phyloP scores from a whole-genome alignment of 2,888 invertebrate genomes.

The Tenthredo notha region DNA sequence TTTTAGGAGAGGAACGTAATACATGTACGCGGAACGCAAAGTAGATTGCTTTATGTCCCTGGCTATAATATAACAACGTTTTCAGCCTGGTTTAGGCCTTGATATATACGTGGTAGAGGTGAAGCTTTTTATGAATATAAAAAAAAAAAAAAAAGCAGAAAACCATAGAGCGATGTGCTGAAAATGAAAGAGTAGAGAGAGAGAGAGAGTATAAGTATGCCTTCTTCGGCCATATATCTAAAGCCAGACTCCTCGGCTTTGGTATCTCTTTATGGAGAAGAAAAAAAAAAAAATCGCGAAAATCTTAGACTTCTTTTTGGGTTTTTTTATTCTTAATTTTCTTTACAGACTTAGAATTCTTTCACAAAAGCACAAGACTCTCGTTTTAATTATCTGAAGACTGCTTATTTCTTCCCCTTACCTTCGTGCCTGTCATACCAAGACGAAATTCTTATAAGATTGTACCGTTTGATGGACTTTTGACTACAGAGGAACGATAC shows the following conservation, averaged over 20 bases:
- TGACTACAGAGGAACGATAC: background rate
- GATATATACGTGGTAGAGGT: slow-evolving; percentile 1
- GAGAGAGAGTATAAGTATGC: background rate
- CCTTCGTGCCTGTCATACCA: background rate
- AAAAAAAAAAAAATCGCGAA: background rate
- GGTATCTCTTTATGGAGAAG: background rate
- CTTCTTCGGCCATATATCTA: background rate
- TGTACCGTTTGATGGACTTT: slow-evolving; percentile 6
- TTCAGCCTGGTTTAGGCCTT: slow-evolving; percentile 9
- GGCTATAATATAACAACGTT: slow-evolving; percentile 44
- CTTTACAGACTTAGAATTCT: background rate
- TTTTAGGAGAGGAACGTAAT: slow-evolving; percentile 25
- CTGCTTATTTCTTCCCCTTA: background rate
- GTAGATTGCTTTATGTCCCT: slow-evolving; percentile 36
- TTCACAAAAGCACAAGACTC: slow-evolving; percentile 13
- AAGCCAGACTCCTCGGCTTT: slow-evolving; percentile 15
- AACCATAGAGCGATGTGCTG: background rate
- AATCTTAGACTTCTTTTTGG: background rate
- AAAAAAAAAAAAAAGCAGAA: background rate
- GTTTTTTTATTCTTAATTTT: slow-evolving; percentile 1
- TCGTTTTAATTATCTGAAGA: background rate
- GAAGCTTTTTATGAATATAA: background rate
- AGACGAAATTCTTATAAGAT: background rate
- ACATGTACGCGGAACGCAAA: slow-evolving; percentile 31
- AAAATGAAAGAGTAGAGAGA: slow-evolving; percentile 10